Evolutionary conservation across 2,113 vertebrate genomes (phyloP), one percentile per base, ranked within the genome.

Genomic region (Engystomops pustulosus): DNA sequence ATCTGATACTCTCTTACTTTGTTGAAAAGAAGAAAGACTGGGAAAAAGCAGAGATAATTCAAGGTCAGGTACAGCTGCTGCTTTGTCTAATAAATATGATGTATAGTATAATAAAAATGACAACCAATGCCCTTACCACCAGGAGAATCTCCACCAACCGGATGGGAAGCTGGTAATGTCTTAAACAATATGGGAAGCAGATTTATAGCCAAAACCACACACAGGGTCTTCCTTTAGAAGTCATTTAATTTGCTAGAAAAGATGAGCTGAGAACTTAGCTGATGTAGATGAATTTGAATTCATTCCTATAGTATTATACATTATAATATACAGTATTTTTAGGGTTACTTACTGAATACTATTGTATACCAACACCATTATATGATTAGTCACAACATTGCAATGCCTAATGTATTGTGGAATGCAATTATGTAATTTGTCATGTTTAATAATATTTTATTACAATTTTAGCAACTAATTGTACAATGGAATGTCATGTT

Each of bases 41-140:
- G 60, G 65, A 68, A 78, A 80, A 80, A 80, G 60, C 27, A 3
- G 17, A 68, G 60, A 80, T 80, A 80, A 81, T 81, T 81, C 80
- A 81, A 81, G 79, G 80, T 58, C 68, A 55, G 67, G 49, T 71
- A 71, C 80, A 81, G 80, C 65, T 81, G 79, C 65, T 71, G 80
- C 68, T 53, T 71, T 34, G 32, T 81, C 67, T 44, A 81, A 81
- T 81, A 81, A 81, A 81, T 71, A 70, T 81, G 79, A 81, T 71
- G 45, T 44, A 81, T 81, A 18, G 80, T 34, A 81, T 69, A 81
- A 81, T 81, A 81, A 81, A 81, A 71, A 70, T 81, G 80, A 81
- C 80, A 81, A 44, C 67, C 32, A 58, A 71, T 81, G 80, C 80
- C 80, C 80, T 81, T 69, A 53, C 45, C 80, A 71, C 68, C 62